phyloP scores from a whole-genome alignment of 2,113 vertebrate genomes.

The Solea solea region DNA sequence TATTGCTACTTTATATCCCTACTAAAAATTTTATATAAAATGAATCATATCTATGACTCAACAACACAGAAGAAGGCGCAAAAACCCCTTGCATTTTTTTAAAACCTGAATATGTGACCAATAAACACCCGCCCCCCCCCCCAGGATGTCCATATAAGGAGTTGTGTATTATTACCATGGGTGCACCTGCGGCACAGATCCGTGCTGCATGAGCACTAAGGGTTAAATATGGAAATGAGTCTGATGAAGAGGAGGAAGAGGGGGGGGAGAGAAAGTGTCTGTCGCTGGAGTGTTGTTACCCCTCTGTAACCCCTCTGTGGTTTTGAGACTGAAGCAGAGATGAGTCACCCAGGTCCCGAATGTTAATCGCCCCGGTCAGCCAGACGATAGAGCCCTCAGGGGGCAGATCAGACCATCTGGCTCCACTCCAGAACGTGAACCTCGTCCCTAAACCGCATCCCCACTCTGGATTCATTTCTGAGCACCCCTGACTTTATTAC shows the following conservation, averaged over 20 bases:
- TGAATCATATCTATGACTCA: no score
- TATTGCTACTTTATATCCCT: no score
- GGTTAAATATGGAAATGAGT: background rate
- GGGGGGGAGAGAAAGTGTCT: slow-evolving; percentile 52
- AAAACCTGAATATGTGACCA: no score
- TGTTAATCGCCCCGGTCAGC: slow-evolving; percentile 58
- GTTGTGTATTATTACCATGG: no score
- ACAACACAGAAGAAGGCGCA: no score
- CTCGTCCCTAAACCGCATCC: slow-evolving; percentile 26
- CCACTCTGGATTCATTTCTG: slow-evolving; percentile 6
- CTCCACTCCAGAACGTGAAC: slow-evolving; percentile 30
- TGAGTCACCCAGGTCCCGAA: slow-evolving; percentile 63
- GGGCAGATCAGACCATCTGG: slow-evolving; percentile 35
- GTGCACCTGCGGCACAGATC: no score
- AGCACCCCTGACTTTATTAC: slow-evolving; percentile 17
- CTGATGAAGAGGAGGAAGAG: slow-evolving; percentile 16
- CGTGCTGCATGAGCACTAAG: no score
- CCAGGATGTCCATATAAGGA: no score
- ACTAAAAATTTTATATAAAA: no score
- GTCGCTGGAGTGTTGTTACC: slow-evolving; percentile 34
- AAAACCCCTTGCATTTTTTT: no score
- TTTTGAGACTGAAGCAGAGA: slow-evolving; percentile 44
- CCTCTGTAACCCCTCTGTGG: slow-evolving; percentile 47
- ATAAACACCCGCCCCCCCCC: no score
- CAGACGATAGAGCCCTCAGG: slow-evolving; percentile 41